Conservation (phyloP, 1,140 invertebrate genomes). For the Oppia nitens region DNA sequence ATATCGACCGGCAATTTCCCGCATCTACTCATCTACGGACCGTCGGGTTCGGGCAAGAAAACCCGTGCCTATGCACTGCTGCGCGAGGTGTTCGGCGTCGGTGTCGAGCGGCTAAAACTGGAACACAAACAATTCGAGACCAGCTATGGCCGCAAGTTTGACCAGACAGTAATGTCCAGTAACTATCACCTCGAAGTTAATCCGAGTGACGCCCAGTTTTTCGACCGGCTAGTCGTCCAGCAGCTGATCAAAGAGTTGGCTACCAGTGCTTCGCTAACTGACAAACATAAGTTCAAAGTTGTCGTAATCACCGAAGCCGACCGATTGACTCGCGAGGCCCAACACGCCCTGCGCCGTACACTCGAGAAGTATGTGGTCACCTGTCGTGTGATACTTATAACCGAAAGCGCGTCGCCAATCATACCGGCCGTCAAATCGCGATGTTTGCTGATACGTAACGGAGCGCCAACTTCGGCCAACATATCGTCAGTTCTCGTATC, state of each 20-base stretch:
- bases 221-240: conserved; percentile 91
- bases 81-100: conserved; percentile 78
- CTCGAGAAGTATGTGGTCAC: conserved; percentile 98
- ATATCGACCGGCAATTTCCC: conserved; percentile 57
- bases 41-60: conserved; percentile 86
- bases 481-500: conserved; percentile 36
- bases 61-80: conserved; percentile 88
- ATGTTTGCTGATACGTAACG: conserved; percentile 74
- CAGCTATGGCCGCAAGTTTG: conserved; percentile 92
- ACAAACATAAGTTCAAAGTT: conserved; percentile 38
- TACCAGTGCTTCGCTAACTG: neutral
- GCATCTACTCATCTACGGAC: conserved; percentile 89
- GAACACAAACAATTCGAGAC: conserved; percentile 69
- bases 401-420: conserved; percentile 82
- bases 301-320: conserved; percentile 90
- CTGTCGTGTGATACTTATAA: conserved; percentile 84
- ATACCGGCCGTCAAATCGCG: conserved; percentile 87
- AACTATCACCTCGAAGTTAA: conserved; percentile 85
- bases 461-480: conserved; percentile 63
- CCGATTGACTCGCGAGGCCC: conserved; percentile 88
- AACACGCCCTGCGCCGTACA: conserved; percentile 87
- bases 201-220: conserved; percentile 91
- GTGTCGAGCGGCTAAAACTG: conserved; percentile 73
- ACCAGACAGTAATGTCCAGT: conserved; percentile 82
- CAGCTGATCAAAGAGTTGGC: conserved; percentile 94